phyloP scores from a whole-genome alignment of 2,888 invertebrate genomes.

The Acanthopleura granulata region DNA sequence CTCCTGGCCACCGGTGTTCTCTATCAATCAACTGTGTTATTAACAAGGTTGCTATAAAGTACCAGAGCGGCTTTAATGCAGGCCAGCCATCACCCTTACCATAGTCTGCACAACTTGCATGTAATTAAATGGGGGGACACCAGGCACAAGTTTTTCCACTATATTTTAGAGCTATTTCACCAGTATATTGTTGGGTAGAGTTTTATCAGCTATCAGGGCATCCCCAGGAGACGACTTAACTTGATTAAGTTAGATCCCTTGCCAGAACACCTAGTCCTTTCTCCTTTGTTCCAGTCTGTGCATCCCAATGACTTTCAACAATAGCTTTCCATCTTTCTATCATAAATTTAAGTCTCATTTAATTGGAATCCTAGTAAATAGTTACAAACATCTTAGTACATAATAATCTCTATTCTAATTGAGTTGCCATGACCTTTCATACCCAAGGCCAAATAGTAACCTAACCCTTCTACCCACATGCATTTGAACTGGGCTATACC shows the following conservation, averaged over 20 bases:
- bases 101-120: background rate
- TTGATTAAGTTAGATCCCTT: constrained; percentile 7
- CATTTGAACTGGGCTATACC: background rate
- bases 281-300: no score
- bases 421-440: background rate
- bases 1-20: background rate
- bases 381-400: background rate
- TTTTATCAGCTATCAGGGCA: background rate
- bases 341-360: no score
- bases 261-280: background rate
- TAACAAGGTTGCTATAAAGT: background rate
- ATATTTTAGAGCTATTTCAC: constrained; percentile 1
- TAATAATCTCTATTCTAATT: background rate
- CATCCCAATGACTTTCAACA: no score
- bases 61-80: background rate
- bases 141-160: background rate
- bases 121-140: background rate
- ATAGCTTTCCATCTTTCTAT: no score
- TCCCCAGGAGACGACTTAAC: constrained; percentile 2
- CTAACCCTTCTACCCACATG: background rate
- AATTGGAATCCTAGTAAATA: no score
- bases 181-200: background rate
- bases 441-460: background rate
- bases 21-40: constrained; percentile 6
- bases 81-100: background rate